These are phyloP conservation scores for Ametastegia equiseti DNA, from an alignment of 2,888 invertebrate genomes.

Conservation along the genomic window DNA sequence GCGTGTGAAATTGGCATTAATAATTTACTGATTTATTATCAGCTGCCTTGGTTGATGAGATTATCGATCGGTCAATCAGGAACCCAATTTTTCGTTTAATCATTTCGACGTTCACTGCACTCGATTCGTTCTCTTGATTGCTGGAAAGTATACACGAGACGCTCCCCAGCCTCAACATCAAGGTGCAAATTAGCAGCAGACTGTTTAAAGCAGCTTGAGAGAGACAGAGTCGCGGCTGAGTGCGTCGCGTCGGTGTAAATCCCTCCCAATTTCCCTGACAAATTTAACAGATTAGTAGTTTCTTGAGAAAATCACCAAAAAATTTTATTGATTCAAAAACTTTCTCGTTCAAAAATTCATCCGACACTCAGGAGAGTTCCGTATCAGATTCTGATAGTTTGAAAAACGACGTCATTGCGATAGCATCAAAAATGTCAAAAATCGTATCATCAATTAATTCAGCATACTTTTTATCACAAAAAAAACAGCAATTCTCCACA, in stretches of 20 bases:
- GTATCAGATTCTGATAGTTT: no score
- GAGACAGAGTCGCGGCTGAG: background rate
- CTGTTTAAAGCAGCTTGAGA: slow-evolving; percentile 9
- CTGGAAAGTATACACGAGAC: background rate
- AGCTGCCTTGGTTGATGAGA: background rate
- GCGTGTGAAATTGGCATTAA: background rate
- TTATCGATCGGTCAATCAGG: slow-evolving; percentile 6
- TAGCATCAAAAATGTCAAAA: background rate
- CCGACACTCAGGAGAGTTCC: no score
- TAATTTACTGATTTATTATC: background rate
- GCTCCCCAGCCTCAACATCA: background rate
- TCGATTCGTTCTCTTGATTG: slow-evolving; percentile 24
- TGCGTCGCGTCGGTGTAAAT: background rate
- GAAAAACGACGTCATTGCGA: background rate
- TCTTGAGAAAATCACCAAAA: background rate
- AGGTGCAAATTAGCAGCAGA: slow-evolving; percentile 32
- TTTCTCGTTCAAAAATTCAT: slow-evolving; percentile 11
- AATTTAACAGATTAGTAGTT: slow-evolving; percentile 5
- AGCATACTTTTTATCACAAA: background rate
- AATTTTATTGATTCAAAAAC: background rate
- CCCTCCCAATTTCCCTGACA: background rate
- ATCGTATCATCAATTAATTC: background rate
- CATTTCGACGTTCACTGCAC: slow-evolving; percentile 4
- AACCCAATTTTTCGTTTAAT: background rate
- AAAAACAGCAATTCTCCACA: background rate